Base-by-base conservation (phyloP, 35 echinoderm and acorn worm species). In the Ophiothrix spiculata region DNA sequence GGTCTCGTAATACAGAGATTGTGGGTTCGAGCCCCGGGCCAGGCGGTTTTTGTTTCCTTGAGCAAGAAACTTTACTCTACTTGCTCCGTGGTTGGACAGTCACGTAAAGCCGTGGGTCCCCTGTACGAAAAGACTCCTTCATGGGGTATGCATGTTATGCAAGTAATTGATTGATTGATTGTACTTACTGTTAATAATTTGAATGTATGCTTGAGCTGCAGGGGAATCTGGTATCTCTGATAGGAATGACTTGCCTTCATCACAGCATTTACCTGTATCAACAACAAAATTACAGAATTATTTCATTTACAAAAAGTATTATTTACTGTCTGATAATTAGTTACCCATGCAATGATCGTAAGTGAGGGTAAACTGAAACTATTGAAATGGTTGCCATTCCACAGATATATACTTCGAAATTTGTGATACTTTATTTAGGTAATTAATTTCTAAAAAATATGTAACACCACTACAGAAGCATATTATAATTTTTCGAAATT, bases 221-320 rank as follows among this genome's bases (percentile, higher is more conserved):
- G 85, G 91, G 35, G 91, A 97, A 64, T 97, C 95, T 74, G 95
- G 91, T n/a, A 93, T 81, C 39, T 93, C 91, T 39, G 81, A 75
- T 36, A 93, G 78, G 42, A 93, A 97, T 3, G 95, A 97, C 35
- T 89, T 97, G 6, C 95, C 95, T 74, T 97, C 95, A 93, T 97
- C 95, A 85, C 95, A 97, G 82, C 91, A 97, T 88, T 93, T 90
- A 74, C 95, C 95, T 97, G 31, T 14, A 38, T 37, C 15, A 80
- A 4, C n/a, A 89, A 41, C 37, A n/a, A 38, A 38, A 31, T n/a
- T n/a, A 14, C 1, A 2, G 23, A 73, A 1, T 0, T 33, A 35
- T 35, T 32, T 8, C 82, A 33, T 31, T 75, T 0, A 16, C 11
- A 16, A 1, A 4, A 85, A 0, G 35, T 38, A 40, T 74, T 31